Conservation (phyloP, 2,888 invertebrate genomes). For the Pristionchus japonicus region DNA sequence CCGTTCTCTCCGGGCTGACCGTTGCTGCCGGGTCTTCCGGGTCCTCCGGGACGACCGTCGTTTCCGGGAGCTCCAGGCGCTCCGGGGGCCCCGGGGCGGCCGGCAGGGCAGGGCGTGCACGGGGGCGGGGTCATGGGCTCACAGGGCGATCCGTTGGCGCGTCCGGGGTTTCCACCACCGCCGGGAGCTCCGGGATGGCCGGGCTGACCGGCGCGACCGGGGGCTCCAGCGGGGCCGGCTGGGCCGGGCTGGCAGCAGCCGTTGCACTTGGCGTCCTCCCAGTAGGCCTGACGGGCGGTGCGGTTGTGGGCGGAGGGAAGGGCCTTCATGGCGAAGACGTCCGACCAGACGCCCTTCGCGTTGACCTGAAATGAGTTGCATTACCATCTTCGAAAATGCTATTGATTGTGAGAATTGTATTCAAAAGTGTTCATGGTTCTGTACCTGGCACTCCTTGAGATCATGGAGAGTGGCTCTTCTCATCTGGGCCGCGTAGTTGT, state of each 20-base stretch:
- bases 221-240: slow-evolving; percentile 28
- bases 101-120: slow-evolving; percentile 41
- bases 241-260: slow-evolving; percentile 45
- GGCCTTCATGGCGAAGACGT: slow-evolving; percentile 25
- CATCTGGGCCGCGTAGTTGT: slow-evolving; percentile 31
- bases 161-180: slow-evolving; percentile 32
- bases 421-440: no score
- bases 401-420: no score
- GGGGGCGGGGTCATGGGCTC: slow-evolving; percentile 44
- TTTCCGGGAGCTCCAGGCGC: slow-evolving; percentile 43
- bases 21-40: slow-evolving; percentile 5
- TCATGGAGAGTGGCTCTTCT: not conserved
- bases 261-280: slow-evolving; percentile 45
- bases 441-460: slow-evolving; percentile 39
- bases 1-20: slow-evolving; percentile 41
- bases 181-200: slow-evolving; percentile 42
- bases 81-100: slow-evolving; percentile 30
- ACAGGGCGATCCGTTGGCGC: slow-evolving; percentile 22
- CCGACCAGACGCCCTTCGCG: slow-evolving; percentile 9
- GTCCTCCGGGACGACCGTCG: slow-evolving; percentile 40
- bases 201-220: slow-evolving; percentile 33
- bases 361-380: not conserved
- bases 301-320: slow-evolving; percentile 39
- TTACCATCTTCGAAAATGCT: not conserved
- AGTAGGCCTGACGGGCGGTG: slow-evolving; percentile 46